Evolutionary conservation across 1,140 invertebrate species (phyloP).

Genomic region (Bombyx mandarina): DNA sequence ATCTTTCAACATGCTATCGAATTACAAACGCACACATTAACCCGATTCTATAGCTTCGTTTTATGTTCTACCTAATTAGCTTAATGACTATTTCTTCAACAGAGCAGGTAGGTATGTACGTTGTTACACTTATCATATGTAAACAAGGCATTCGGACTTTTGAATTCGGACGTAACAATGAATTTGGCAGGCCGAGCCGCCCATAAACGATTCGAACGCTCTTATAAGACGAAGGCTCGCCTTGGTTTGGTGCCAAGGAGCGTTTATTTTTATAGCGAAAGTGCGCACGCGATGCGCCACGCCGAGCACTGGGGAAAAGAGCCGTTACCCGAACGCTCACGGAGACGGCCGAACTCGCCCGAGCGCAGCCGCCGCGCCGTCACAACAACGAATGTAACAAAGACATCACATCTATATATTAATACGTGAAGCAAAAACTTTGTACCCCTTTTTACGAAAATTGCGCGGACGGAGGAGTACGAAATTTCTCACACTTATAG

Average conservation of each 20-base stretch:
- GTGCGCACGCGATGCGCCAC: slow-evolving; percentile 43
- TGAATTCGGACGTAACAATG: too few relatives aligned
- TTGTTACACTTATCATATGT: not conserved
- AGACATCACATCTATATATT: not conserved
- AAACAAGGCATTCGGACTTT: too few relatives aligned
- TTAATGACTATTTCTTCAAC: too few relatives aligned
- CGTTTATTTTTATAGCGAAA: slow-evolving; percentile 64
- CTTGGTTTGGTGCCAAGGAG: slow-evolving; percentile 62
- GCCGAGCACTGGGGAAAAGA: slow-evolving; percentile 30
- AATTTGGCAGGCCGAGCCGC: slow-evolving; percentile 21
- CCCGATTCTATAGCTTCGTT: too few relatives aligned
- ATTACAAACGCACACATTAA: too few relatives aligned
- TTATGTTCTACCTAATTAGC: too few relatives aligned
- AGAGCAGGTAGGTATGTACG: not conserved
- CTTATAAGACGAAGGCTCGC: slow-evolving; percentile 53
- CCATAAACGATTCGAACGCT: slow-evolving; percentile 43
- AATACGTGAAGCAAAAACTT: too few relatives aligned
- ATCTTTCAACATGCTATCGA: too few relatives aligned
- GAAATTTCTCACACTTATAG: too few relatives aligned
- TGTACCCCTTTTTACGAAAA: too few relatives aligned
- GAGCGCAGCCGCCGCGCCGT: slow-evolving; percentile 20
- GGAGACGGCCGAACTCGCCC: slow-evolving; percentile 42
- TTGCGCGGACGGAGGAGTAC: too few relatives aligned
- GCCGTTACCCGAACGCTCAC: slow-evolving; percentile 46
- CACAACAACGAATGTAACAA: slow-evolving; percentile 24